Evolutionary conservation across 2,797 vertebrate species (phyloP).

Genomic region (Lateolabrax maculatus): DNA sequence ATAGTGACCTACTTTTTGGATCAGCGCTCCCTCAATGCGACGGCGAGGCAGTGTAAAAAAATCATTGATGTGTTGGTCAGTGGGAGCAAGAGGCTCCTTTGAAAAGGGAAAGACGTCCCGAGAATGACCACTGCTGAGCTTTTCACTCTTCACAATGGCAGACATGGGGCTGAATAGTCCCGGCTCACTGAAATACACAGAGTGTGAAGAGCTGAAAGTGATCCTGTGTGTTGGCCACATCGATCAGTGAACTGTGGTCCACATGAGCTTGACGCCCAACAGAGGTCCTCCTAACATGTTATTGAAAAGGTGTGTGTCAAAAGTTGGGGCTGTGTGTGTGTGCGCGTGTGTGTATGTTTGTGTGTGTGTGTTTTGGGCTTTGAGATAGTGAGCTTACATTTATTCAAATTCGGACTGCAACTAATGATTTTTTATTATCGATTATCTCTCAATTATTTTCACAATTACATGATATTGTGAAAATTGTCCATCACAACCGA

Average conservation of each 20-base stretch:
- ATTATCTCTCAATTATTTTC: background rate
- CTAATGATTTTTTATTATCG: background rate
- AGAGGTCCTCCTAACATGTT: background rate
- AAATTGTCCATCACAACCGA: too few relatives aligned
- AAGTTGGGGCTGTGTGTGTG: background rate
- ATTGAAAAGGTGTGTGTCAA: background rate
- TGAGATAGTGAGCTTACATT: too few relatives aligned
- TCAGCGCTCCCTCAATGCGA: background rate
- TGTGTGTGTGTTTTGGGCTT: background rate
- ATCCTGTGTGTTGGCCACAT: background rate
- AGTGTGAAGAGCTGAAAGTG: conserved; percentile 19
- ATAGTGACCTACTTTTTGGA: conserved; percentile 68
- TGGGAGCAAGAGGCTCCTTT: background rate
- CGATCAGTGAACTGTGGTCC: conserved; percentile 11
- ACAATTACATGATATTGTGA: background rate
- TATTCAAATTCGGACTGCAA: background rate
- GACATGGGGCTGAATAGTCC: background rate
- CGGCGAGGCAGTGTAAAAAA: background rate
- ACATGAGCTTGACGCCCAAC: background rate
- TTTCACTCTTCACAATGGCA: background rate
- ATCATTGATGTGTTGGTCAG: conserved; percentile 30
- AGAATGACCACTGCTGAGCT: conserved; percentile 21
- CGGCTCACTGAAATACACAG: background rate
- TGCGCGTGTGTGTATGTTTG: background rate
- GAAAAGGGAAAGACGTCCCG: conserved; percentile 11